Base-by-base conservation (phyloP, 2,888 invertebrate genomes). In the Steinernema hermaphroditum region DNA sequence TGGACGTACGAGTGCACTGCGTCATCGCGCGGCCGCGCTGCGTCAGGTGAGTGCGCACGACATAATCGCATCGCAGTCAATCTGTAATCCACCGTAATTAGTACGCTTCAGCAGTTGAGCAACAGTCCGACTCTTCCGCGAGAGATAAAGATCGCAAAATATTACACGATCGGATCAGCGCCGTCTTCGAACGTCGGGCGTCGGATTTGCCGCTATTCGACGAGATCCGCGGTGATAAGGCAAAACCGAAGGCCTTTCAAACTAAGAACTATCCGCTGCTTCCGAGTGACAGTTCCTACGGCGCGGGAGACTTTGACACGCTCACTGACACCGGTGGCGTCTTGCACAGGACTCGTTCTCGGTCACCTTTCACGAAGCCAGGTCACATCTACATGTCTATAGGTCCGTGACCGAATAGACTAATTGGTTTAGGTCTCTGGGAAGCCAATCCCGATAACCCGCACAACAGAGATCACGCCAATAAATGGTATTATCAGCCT, bases 371-470 rank as follows among this genome's bases (percentile, higher is more conserved):
- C 78, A 77, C 81, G 1, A 81, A 81, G 69, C 81, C 78, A 8
- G 77, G 77, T 73, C 0, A 29, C 29, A 1, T 4, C 34, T 8
- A 19, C 44, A n/a, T n/a, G n/a, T n/a, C n/a, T n/a, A n/a, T n/a
- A n/a, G n/a, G n/a, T n/a, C n/a, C n/a, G n/a, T n/a, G n/a, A n/a
- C 46, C 68, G 46, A 68, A 29, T 27, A 12, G 12, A 16, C 34
- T 62, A 43, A n/a, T n/a, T 14, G 16, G 46, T 73, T n/a, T 74
- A 71, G 81, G 81, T 68, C 76, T 82, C 22, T 82, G 82, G 82
- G 80, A 82, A 72, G 78, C 82, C 16, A 82, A 82, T 72, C 82
- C 82, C 4, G 82, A 80, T 27, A 76, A 82, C 73, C 82, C 82
- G 14, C 82, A 82, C 70, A 80, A 79, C 70, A 69, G 82, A 74